Percentiles rank a stretch among this genome's conserved stretches.
These are phyloP conservation scores for Saccopteryx leptura DNA, from an alignment of 2,113 vertebrate genomes.

Conservation along the genomic window DNA sequence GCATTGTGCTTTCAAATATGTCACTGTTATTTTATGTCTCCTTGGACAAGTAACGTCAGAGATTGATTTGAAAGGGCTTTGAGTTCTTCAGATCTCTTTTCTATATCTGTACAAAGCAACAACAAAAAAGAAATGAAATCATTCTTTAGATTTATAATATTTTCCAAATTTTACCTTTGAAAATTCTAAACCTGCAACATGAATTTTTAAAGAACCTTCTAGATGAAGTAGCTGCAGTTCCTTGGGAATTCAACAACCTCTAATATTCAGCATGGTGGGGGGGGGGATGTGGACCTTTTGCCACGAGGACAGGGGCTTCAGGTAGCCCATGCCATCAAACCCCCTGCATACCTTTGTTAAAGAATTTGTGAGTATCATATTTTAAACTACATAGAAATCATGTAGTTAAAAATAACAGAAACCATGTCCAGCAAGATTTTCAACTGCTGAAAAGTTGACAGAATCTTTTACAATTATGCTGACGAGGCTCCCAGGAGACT, in stretches of 20 bases:
- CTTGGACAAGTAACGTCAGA: background rate
- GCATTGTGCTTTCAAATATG: background rate
- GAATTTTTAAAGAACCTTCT: slow-evolving; percentile 21
- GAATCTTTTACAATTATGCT: background rate
- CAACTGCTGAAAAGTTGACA: background rate
- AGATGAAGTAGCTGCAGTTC: background rate
- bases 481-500: background rate
- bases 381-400: slow-evolving; percentile 14
- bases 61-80: slow-evolving; percentile 48
- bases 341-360: background rate
- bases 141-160: background rate
- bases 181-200: background rate
- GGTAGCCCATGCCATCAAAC: background rate
- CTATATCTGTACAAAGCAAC: background rate
- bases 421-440: background rate
- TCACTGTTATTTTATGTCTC: background rate
- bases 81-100: background rate
- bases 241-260: background rate
- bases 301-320: background rate
- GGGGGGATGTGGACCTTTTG: background rate
- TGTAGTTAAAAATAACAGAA: slow-evolving; percentile 18
- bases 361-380: background rate
- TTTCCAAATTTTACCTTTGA: slow-evolving; percentile 30
- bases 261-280: background rate
- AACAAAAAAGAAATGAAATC: background rate